These are phyloP conservation scores for Chiropotes sagulatus DNA, from an alignment of 2,797 vertebrate genomes.

Conservation along the genomic window DNA sequence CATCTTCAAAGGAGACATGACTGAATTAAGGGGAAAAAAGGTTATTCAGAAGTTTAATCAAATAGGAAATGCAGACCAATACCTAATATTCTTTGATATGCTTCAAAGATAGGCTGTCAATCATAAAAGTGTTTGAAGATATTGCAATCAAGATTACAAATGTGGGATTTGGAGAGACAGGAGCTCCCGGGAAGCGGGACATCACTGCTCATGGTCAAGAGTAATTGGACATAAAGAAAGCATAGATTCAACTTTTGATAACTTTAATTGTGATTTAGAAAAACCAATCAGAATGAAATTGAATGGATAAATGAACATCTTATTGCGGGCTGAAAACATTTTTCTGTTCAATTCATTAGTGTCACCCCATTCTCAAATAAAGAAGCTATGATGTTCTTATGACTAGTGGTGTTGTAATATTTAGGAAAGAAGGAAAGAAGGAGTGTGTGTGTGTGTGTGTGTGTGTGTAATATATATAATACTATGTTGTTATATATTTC, in stretches of 20 bases:
- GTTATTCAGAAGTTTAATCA: neutral
- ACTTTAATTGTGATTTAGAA: neutral
- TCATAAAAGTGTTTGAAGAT: neutral
- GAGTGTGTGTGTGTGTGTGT: too few relatives aligned
- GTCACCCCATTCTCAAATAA: neutral
- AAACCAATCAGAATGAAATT: neutral
- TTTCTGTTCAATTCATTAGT: neutral
- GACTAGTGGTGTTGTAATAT: neutral
- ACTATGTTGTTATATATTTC: neutral
- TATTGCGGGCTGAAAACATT: neutral
- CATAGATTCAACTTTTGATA: neutral
- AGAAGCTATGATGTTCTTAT: neutral
- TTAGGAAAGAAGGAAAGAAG: neutral
- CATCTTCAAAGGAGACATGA: neutral
- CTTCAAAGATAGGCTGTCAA: neutral
- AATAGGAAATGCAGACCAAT: neutral
- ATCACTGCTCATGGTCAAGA: neutral
- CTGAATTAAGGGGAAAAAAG: neutral
- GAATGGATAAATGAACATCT: neutral
- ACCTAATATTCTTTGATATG: neutral
- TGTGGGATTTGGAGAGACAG: neutral
- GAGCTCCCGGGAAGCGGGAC: neutral
- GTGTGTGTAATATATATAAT: neutral
- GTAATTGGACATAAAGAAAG: neutral
- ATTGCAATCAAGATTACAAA: neutral